Evolutionary conservation across 2,797 vertebrate genomes (phyloP).

Genomic region (Helarctos malayanus): DNA sequence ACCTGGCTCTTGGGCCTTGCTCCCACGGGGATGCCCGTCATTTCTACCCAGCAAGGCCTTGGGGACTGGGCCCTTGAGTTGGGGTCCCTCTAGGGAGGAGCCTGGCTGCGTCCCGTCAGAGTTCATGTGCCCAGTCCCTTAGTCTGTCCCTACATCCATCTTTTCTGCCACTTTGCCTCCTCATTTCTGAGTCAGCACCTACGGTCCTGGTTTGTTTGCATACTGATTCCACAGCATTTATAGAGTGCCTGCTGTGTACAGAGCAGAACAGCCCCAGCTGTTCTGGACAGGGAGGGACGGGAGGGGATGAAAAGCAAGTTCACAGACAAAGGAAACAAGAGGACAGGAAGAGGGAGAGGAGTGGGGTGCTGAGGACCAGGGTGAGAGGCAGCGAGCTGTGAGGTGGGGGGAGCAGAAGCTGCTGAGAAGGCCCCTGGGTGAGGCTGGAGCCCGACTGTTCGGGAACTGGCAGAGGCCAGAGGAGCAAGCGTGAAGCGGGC

Average conservation of each 20-base stretch:
- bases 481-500: background rate
- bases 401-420: background rate
- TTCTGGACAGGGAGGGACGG: background rate
- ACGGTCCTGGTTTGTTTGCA: background rate
- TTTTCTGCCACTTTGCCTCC: background rate
- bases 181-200: background rate
- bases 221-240: background rate
- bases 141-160: rapidly evolving
- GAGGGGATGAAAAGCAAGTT: background rate
- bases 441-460: background rate
- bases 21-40: rapidly evolving
- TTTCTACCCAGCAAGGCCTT: too few relatives aligned
- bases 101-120: rapidly evolving
- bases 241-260: background rate
- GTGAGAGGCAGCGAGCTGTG: background rate
- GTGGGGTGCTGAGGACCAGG: background rate
- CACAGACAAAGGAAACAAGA: background rate
- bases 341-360: rapidly evolving
- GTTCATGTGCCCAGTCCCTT: rapidly evolving
- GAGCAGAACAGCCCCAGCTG: background rate
- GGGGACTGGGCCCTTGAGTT: rapidly evolving
- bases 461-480: background rate
- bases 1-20: rapidly evolving
- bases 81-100: too few relatives aligned
- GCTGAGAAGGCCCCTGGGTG: rapidly evolving